Evolutionary conservation across 2,888 invertebrate genomes (phyloP), one percentile per base, ranked within the genome.

Genomic region (Spodoptera exigua): DNA sequence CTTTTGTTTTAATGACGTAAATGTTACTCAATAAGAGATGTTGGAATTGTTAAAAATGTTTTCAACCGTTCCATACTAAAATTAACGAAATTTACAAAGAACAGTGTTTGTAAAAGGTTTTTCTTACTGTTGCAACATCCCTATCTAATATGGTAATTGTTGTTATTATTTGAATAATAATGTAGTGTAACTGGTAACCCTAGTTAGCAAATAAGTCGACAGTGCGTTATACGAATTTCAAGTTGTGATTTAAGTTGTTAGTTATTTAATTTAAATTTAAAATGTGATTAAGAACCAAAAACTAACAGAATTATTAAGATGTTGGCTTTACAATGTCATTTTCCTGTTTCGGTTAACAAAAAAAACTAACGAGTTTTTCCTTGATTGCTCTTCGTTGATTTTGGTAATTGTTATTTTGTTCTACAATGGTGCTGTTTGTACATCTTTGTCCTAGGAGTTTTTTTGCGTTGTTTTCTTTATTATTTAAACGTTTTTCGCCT

Each of bases 201-300:
- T 27, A 27, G 27, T 7, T 27, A 27, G 27, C 27, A 27, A 27
- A 27, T 27, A 27, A 27, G 27, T 9, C 27, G 60, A 48, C 10
- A 18, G 27, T 46, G 34, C 4, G 16, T 17, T 32, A 67, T 34
- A 47, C 40, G 68, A 60, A 73, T 51, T 54, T 36, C 32, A 49
- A 46, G 41, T 54, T 72, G 60, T 65, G 65, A 70, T 61, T 27
- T 27, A 65, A 35, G 48, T 45, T 71, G 17, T 45, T 71, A 27
- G 45, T 71, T 2, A 48, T 48, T 63, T 70, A 45, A 48, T 63
- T 41, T 63, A 13, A 13, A n/a, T 47, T 40, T 60, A 46, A 44
- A 41, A 47, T 70, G 75, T 74, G 75, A 70, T 66, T 57, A 54
- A 52, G 54, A 59, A 74, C 74, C 77, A 74, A 74, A 74, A 76